phyloP scores from a whole-genome alignment of 2,888 invertebrate species.

The Hemaris fuciformis region DNA sequence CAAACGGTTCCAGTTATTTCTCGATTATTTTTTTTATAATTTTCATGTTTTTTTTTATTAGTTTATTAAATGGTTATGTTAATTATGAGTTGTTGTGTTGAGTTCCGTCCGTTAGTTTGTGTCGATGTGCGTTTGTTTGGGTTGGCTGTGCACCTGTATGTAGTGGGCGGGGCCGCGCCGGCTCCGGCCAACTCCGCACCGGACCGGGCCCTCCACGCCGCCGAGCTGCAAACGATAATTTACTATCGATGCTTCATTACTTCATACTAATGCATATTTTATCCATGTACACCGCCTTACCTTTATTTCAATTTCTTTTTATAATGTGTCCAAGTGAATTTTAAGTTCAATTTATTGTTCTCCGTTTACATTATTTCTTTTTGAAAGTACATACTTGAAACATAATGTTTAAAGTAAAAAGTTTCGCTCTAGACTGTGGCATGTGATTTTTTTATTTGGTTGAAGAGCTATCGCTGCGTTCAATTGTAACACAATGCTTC shows the following conservation, averaged over 20 bases:
- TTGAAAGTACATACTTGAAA: constrained; percentile 15
- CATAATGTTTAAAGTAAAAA: not conserved
- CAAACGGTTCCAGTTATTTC: constrained; percentile 41
- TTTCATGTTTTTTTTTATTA: constrained; percentile 38
- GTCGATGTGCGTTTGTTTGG: constrained; percentile 53
- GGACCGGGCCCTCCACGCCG: not conserved
- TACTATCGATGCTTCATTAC: not conserved
- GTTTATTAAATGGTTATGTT: constrained; percentile 38
- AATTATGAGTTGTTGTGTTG: constrained; percentile 51
- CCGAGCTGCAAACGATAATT: not conserved
- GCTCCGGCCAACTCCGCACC: constrained; percentile 10
- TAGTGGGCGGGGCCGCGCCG: constrained; percentile 23
- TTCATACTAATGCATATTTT: not conserved
- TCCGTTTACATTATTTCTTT: not conserved
- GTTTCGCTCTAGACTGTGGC: not conserved
- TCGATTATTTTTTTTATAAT: constrained; percentile 41
- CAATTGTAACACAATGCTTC: not conserved
- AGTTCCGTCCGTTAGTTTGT: constrained; percentile 49
- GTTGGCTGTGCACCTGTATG: constrained; percentile 62
- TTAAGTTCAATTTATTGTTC: not conserved
- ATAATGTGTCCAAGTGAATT: not conserved
- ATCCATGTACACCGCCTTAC: not conserved
- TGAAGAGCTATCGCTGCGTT: constrained; percentile 45
- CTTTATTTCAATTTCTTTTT: not conserved
- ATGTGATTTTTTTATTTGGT: constrained; percentile 21